phyloP scores from a whole-genome alignment of 2,888 invertebrate genomes.

The Eristalis pertinax region DNA sequence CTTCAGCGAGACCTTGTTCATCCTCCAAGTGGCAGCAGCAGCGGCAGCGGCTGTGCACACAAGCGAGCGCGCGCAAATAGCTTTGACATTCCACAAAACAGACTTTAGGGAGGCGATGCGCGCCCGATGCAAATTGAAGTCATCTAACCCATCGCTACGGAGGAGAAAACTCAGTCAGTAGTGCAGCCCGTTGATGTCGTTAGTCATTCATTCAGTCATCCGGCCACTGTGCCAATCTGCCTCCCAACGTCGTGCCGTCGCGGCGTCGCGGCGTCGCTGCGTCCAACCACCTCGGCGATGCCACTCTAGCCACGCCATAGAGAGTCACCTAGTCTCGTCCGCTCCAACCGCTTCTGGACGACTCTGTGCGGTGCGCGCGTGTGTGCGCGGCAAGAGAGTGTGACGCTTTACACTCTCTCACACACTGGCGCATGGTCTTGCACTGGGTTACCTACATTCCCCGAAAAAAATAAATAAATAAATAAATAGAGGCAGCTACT shows the following conservation, averaged over 20 bases:
- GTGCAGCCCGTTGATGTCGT: conserved; percentile 15
- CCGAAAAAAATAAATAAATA: conserved; percentile 72
- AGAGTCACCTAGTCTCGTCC: conserved; percentile 45
- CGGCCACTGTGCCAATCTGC: conserved; percentile 49
- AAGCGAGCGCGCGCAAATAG: conserved; percentile 39
- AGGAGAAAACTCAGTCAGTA: conserved; percentile 30
- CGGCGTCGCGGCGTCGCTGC: neutral
- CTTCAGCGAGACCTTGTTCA: conserved; percentile 20
- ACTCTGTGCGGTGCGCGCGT: neutral
- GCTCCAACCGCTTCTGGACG: neutral
- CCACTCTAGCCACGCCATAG: conserved; percentile 22
- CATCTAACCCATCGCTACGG: conserved; percentile 20
- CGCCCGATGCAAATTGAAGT: conserved; percentile 4
- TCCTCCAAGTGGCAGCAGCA: too few relatives aligned
- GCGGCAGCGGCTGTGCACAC: neutral
- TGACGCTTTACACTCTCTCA: conserved; percentile 9
- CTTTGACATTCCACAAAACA: conserved; percentile 41
- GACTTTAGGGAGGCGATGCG: conserved; percentile 15
- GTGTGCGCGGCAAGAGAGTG: neutral
- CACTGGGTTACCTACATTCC: conserved; percentile 75
- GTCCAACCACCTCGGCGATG: neutral
- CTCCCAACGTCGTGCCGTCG: neutral
- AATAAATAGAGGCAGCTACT: conserved; percentile 63
- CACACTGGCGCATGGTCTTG: conserved; percentile 61
- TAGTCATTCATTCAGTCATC: conserved; percentile 55